Evolutionary conservation across 1,140 invertebrate genomes (phyloP).

Genomic region (Drosophila leontia): DNA sequence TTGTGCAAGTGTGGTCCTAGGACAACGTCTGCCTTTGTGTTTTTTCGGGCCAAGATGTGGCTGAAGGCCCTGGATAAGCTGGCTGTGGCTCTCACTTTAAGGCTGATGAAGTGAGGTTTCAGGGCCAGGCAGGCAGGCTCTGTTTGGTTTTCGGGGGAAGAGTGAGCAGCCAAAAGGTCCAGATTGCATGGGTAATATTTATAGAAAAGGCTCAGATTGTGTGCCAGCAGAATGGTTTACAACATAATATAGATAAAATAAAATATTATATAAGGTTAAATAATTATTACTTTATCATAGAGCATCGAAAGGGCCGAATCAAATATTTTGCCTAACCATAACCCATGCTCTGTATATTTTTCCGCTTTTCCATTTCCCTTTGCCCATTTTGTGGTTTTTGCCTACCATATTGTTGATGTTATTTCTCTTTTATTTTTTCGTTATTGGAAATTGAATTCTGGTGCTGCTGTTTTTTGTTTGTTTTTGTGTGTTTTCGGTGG

Average conservation of each 20-base stretch:
- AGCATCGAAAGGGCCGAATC: slow-evolving; percentile 9
- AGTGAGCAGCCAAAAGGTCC: not conserved
- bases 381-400: slow-evolving; percentile 55
- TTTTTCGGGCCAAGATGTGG: slow-evolving; percentile 36
- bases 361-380: slow-evolving; percentile 25
- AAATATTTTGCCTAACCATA: not conserved
- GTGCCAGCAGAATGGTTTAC: not conserved
- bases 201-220: slow-evolving; percentile 12
- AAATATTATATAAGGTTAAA: not conserved
- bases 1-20: slow-evolving; percentile 17
- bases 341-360: not conserved
- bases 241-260: not conserved
- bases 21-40: slow-evolving; percentile 31
- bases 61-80: slow-evolving; percentile 54
- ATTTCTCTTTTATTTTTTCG: slow-evolving; percentile 49
- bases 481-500: slow-evolving; percentile 22
- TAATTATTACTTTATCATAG: slow-evolving; percentile 12
- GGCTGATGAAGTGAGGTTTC: slow-evolving; percentile 55
- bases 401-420: slow-evolving; percentile 52
- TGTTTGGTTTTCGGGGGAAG: slow-evolving; percentile 2
- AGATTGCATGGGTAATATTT: slow-evolving; percentile 41
- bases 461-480: slow-evolving; percentile 32
- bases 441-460: slow-evolving; percentile 73
- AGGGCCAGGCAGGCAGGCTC: slow-evolving; percentile 1
- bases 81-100: too few species aligned